These are phyloP conservation scores for Sphaeramia orbicularis DNA, from an alignment of 2,797 vertebrate genomes.

Conservation along the genomic window DNA sequence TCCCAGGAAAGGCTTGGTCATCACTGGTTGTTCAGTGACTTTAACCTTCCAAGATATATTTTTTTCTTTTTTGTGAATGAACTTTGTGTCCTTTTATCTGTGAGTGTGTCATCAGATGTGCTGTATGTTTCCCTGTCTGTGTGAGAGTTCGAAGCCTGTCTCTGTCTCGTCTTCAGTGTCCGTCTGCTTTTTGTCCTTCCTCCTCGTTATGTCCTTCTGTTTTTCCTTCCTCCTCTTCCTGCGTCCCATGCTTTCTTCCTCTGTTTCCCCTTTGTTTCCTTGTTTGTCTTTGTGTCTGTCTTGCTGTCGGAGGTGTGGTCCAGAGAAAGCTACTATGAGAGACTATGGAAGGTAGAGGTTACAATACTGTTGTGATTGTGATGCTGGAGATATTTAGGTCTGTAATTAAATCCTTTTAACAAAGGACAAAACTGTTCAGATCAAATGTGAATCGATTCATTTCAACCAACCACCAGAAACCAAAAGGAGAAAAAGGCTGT, in stretches of 20 bases:
- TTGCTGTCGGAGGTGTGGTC: constrained; percentile 83
- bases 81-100: constrained; percentile 11
- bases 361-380: constrained; percentile 41
- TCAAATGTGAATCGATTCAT: constrained; percentile 50
- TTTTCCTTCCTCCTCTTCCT: constrained; percentile 35
- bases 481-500: constrained; percentile 44
- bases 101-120: constrained; percentile 42
- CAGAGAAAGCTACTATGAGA: constrained; percentile 84
- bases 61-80: constrained; percentile 10
- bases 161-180: constrained; percentile 66
- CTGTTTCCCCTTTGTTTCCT: constrained; percentile 41
- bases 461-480: constrained; percentile 47
- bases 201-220: constrained; percentile 6
- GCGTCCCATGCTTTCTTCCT: constrained; percentile 35
- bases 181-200: constrained; percentile 60
- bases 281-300: constrained; percentile 65
- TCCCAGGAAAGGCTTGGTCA: constrained; percentile 29
- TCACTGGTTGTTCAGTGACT: constrained; percentile 1
- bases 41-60: constrained; percentile 17
- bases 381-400: constrained; percentile 35
- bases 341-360: constrained; percentile 84
- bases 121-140: constrained; percentile 34
- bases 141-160: constrained; percentile 49
- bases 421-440: constrained; percentile 32
- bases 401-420: constrained; percentile 25